Base-by-base conservation (phyloP, 2,113 vertebrate species). In the Gorsachius goisagi region DNA sequence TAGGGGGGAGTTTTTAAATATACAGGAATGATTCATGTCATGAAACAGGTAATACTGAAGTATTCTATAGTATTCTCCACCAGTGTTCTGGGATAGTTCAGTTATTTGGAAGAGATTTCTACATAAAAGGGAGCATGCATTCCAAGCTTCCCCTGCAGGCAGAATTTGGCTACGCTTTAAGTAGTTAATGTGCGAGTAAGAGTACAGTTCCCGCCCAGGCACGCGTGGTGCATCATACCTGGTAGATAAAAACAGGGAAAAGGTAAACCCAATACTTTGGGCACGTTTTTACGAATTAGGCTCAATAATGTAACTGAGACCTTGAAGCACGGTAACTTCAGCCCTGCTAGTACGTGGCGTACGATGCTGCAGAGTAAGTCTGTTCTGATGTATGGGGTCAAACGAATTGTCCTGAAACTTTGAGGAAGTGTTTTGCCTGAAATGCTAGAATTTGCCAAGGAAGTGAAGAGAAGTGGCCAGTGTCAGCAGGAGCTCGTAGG, bases 261-360 rank as follows among this genome's bases (percentile, higher is more conserved):
- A 30, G 66, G 13, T 62, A 37, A 75, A 91, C 22, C 1, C 49
- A 24, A 23, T 14, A 9, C 19, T 82, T 27, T 19, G 26, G 24
- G 8, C 71, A 5, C 2, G 4, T 13, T 64, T 72, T 45, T 55
- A 37, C 32, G 67, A 7, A 55, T 41, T 21, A 45, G 6, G 26
- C 32, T 68, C 49, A 32, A 3, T 47, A 60, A 55, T 18, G 4
- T 26, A 56, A 15, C 23, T 9, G 28, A 59, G 35, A 27, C 17
- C 30, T 58, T 45, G 72, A 85, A 14, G 10, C 22, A 10, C 1
- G 11, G 32, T 22, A 11, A 30, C 39, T 64, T 47, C 26, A 15
- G 0, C 1, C 8, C 6, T 17, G 49, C 35, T n/a, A 0, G 7
- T 9, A 4, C 1, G 26, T 15, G 69, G 10, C 7, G 0, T 1